A percentile compares a stretch with the other conserved stretches of the same genome.
These are phyloP conservation scores for Eurystomus glaucurus DNA, from an alignment of 2,797 vertebrate genomes.

Conservation along the genomic window DNA sequence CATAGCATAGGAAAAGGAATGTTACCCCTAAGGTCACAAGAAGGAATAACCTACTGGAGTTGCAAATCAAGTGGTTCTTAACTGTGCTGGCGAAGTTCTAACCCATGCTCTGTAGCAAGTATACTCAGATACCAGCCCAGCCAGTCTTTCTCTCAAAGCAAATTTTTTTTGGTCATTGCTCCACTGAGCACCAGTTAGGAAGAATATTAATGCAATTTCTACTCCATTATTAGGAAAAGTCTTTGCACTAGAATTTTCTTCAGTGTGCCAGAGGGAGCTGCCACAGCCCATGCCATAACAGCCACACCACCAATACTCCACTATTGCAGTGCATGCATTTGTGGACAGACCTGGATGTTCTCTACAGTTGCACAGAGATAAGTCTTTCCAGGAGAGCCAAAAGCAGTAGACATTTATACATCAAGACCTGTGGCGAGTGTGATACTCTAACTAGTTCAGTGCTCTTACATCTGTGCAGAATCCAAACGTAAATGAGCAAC, in stretches of 20 bases:
- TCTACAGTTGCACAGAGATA: background rate
- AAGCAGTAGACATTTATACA: background rate
- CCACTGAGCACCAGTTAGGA: background rate
- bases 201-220: background rate
- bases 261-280: background rate
- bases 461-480: background rate
- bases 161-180: rapidly evolving
- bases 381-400: background rate
- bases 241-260: background rate
- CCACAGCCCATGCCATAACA: background rate
- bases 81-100: background rate
- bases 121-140: background rate
- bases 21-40: background rate
- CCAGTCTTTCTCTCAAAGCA: background rate
- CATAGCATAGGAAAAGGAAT: background rate
- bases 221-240: background rate
- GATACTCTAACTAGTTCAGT: background rate
- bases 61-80: background rate
- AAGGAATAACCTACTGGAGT: background rate
- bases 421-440: background rate
- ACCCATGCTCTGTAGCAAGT: background rate
- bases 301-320: background rate
- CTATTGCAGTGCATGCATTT: background rate
- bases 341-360: background rate
- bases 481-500: background rate